These are phyloP conservation scores for Drosophila rubida DNA, from an alignment of 2,888 invertebrate genomes.

Conservation along the genomic window DNA sequence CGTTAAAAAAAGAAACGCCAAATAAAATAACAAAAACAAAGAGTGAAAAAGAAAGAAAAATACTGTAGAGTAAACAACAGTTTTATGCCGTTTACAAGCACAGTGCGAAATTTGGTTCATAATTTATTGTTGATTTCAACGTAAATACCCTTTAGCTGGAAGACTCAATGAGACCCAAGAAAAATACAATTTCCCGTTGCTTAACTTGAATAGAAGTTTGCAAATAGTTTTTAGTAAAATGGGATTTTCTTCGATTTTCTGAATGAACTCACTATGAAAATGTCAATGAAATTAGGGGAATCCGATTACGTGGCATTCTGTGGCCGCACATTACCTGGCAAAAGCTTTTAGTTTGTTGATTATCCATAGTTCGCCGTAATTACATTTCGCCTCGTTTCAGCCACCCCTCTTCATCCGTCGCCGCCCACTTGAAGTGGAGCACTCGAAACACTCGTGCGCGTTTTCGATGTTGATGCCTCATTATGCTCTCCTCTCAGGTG, in stretches of 20 bases:
- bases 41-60: slow-evolving; percentile 30
- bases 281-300: neutral
- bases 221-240: neutral
- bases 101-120: slow-evolving; percentile 50
- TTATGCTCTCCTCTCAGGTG: slow-evolving; percentile 59
- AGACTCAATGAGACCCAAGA: neutral
- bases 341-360: slow-evolving; percentile 14
- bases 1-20: slow-evolving; percentile 37
- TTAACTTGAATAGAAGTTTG: too few relatives aligned
- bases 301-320: slow-evolving; percentile 13
- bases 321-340: neutral
- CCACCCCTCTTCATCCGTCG: slow-evolving; percentile 1
- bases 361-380: slow-evolving; percentile 32
- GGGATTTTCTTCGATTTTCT: neutral
- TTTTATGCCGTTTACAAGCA: slow-evolving; percentile 52
- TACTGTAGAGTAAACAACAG: slow-evolving; percentile 57
- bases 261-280: neutral
- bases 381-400: slow-evolving; percentile 25
- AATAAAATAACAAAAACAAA: slow-evolving; percentile 26
- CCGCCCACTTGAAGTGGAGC: slow-evolving; percentile 37
- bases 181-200: neutral
- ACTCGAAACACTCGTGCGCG: slow-evolving; percentile 47
- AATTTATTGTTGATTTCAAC: slow-evolving; percentile 54
- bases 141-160: slow-evolving; percentile 28
- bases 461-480: slow-evolving; percentile 42